phyloP scores from a whole-genome alignment of 2,113 vertebrate species.

The Ramphastos sulfuratus region DNA sequence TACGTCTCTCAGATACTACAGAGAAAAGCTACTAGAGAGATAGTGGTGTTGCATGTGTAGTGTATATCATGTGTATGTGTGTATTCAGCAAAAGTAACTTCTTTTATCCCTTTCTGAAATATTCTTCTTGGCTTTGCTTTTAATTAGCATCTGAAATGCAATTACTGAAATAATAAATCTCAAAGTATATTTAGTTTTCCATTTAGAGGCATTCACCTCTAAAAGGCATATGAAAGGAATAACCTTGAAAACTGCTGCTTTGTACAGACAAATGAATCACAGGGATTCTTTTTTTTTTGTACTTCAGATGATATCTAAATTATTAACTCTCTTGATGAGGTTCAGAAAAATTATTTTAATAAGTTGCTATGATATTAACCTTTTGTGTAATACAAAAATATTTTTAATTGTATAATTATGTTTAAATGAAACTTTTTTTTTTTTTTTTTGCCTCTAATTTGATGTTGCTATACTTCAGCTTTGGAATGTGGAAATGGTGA shows the following conservation, averaged over 20 bases:
- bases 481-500: neutral
- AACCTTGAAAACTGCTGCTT: slow-evolving; percentile 55
- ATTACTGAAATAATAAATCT: slow-evolving; percentile 64
- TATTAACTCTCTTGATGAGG: slow-evolving; percentile 57
- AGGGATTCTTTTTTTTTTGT: neutral
- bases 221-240: slow-evolving; percentile 56
- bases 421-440: neutral
- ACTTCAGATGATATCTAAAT: slow-evolving; percentile 47
- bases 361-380: slow-evolving; percentile 47
- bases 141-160: slow-evolving; percentile 50
- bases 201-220: slow-evolving; percentile 49
- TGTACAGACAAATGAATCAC: slow-evolving; percentile 1
- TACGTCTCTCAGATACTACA: neutral
- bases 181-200: slow-evolving; percentile 42
- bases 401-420: slow-evolving; percentile 41
- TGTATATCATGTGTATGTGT: neutral
- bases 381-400: slow-evolving; percentile 49
- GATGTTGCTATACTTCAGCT: neutral
- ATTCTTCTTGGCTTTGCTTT: slow-evolving; percentile 39
- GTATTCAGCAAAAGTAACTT: neutral
- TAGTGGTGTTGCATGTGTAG: neutral
- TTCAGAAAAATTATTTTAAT: slow-evolving; percentile 28
- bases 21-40: neutral
- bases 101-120: slow-evolving; percentile 19
- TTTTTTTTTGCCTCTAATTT: neutral